Conservation (phyloP, 2,888 invertebrate species). For the Ptychoptera contaminata region DNA sequence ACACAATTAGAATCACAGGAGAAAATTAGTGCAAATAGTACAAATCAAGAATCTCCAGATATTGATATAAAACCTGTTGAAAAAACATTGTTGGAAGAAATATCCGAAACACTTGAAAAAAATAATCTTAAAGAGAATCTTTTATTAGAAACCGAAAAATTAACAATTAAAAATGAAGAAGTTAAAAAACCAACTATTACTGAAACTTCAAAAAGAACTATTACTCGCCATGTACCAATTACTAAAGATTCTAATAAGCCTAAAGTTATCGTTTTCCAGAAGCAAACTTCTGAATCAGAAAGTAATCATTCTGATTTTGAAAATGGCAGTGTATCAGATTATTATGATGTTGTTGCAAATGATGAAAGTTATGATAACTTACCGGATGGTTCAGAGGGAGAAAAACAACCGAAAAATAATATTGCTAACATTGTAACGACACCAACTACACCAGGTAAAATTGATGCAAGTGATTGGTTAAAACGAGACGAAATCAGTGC, state of each 20-base stretch:
- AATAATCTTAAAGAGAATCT: conserved; percentile 32
- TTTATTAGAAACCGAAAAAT: conserved; percentile 23
- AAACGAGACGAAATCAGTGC: too few species aligned
- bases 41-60: background rate
- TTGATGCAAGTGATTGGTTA: too few species aligned
- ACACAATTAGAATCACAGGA: conserved; percentile 30
- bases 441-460: background rate
- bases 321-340: conserved; percentile 25
- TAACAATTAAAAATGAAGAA: conserved; percentile 13
- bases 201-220: conserved; percentile 23
- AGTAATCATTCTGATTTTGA: conserved; percentile 45
- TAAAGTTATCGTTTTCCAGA: conserved; percentile 41
- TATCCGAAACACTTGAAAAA: conserved; percentile 54
- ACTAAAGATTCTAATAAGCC: conserved; percentile 51
- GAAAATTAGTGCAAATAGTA: too few species aligned
- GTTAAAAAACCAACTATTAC: conserved; percentile 17
- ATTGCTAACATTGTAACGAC: conserved; percentile 3
- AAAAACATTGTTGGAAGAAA: conserved; percentile 55
- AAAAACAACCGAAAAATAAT: conserved; percentile 7
- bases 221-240: conserved; percentile 44
- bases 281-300: conserved; percentile 36
- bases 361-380: conserved; percentile 24
- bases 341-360: conserved; percentile 29
- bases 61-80: conserved; percentile 31
- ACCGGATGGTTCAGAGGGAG: conserved; percentile 19